Conservation (phyloP, 2,113 vertebrate species). For the Corythoichthys haematopterus region DNA sequence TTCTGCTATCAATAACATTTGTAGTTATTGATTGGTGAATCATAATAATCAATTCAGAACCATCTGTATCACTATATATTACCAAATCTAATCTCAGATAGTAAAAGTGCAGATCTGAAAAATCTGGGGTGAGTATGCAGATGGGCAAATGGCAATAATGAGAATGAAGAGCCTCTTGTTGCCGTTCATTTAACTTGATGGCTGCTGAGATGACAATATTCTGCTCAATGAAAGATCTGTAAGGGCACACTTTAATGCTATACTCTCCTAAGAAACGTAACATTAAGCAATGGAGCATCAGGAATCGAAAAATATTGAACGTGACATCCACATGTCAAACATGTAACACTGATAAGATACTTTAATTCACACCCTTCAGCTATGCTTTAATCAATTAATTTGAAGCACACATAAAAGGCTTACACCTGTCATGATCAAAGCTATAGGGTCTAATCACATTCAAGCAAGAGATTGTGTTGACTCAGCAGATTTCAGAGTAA, state of each 20-base stretch:
- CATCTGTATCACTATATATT: not conserved
- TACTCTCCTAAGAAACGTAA: not conserved
- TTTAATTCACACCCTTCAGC: constrained; percentile 13
- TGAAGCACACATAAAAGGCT: constrained; percentile 9
- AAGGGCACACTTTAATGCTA: not conserved
- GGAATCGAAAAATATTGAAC: not conserved
- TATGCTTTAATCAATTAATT: constrained; percentile 26
- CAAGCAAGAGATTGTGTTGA: constrained; percentile 2
- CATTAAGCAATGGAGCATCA: not conserved
- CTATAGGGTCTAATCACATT: not conserved
- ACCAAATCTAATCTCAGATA: not conserved
- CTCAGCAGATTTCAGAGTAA: constrained; percentile 53
- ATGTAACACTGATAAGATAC: not conserved
- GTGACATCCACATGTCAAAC: constrained; percentile 1
- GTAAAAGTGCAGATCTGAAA: not conserved
- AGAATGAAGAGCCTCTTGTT: not conserved
- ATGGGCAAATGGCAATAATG: too few species aligned
- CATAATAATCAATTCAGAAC: too few species aligned
- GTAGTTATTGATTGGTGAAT: too few species aligned
- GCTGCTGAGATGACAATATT: constrained; percentile 1
- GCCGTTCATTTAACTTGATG: constrained; percentile 10
- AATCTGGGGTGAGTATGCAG: too few species aligned
- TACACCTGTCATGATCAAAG: constrained; percentile 25
- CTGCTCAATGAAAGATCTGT: not conserved
- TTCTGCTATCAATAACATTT: too few species aligned